Percentiles rank a stretch among this genome's conserved stretches.
phyloP scores from a whole-genome alignment of 1,140 invertebrate species.

The Aporrectodea caliginosa region DNA sequence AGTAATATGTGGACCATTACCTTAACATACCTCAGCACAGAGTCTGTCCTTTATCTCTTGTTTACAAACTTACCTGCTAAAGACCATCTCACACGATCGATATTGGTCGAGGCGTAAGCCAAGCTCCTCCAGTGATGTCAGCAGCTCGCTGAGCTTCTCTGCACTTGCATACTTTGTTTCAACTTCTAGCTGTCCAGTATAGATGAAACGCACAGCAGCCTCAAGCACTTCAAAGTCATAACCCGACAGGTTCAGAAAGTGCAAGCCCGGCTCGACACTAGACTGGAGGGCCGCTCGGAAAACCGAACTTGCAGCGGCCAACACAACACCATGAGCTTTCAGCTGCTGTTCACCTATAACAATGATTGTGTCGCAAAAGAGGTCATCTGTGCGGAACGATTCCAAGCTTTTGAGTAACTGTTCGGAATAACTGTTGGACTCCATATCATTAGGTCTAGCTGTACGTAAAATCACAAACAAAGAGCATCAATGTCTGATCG shows the following conservation, averaged over 20 bases:
- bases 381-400: neutral
- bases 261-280: neutral
- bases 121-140: neutral
- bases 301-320: neutral
- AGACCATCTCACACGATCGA: neutral
- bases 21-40: too few relatives aligned
- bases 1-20: too few relatives aligned
- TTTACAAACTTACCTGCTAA: neutral
- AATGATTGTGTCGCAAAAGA: neutral
- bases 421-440: neutral
- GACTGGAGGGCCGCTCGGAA: neutral
- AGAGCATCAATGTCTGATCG: too few relatives aligned
- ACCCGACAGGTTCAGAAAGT: neutral
- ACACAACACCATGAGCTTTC: neutral
- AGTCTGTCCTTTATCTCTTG: too few relatives aligned
- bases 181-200: neutral
- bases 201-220: neutral
- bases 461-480: too few relatives aligned
- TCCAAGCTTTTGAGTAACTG: neutral
- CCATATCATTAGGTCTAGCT: neutral
- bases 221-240: neutral
- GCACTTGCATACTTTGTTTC: neutral
- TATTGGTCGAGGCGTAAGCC: neutral
- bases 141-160: neutral
- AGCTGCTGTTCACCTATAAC: neutral